Conservation (phyloP, 2,888 invertebrate genomes). For the Cephus rjabovi region DNA sequence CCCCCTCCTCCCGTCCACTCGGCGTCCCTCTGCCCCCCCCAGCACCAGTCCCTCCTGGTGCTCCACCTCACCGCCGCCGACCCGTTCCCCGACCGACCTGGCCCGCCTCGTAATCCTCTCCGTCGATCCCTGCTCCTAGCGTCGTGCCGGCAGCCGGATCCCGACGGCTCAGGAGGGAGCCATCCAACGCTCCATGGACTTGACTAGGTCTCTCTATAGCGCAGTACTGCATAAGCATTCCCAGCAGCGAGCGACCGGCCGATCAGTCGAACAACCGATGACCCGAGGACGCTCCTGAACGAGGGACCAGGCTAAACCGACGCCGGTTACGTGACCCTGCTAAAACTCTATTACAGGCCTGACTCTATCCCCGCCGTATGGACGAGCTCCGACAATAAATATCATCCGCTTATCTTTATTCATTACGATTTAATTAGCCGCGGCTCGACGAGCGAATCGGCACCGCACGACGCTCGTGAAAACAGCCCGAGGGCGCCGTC, state of each 20-base stretch:
- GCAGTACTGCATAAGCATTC: background rate
- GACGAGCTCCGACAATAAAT: constrained; percentile 40
- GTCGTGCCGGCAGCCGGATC: background rate
- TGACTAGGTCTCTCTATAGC: background rate
- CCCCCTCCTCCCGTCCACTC: constrained; percentile 14
- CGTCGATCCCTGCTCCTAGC: constrained; percentile 19
- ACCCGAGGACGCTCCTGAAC: background rate
- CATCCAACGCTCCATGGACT: background rate
- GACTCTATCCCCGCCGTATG: constrained; percentile 44
- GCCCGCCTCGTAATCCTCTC: constrained; percentile 21
- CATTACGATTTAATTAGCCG: constrained; percentile 38
- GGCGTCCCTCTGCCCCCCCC: constrained; percentile 17
- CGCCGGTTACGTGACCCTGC: constrained; percentile 33
- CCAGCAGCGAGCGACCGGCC: background rate
- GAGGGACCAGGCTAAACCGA: constrained; percentile 45
- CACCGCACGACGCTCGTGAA: background rate
- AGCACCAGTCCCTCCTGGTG: constrained; percentile 35
- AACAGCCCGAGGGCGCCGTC: background rate
- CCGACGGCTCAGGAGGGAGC: background rate
- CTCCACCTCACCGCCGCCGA: constrained; percentile 26
- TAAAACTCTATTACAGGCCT: constrained; percentile 60
- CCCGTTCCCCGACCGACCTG: constrained; percentile 19
- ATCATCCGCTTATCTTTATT: constrained; percentile 40
- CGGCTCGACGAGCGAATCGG: background rate
- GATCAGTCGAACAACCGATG: background rate